Percentiles rank a stretch among this genome's conserved stretches.
phyloP scores from a whole-genome alignment of 2,797 vertebrate genomes.

The Hafferia zeledoni region DNA sequence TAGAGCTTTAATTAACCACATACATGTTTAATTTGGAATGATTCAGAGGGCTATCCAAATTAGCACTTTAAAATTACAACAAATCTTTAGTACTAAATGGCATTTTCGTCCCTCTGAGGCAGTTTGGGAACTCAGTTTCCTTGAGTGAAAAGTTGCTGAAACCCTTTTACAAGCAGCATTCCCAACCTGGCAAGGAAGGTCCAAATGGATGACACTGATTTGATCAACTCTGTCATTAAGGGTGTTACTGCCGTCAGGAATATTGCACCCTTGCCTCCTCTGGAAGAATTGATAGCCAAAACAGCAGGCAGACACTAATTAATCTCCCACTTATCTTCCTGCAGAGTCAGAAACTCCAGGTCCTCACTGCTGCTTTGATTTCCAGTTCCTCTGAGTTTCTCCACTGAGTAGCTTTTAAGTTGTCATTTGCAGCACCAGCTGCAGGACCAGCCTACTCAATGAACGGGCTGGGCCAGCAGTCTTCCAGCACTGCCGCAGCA shows the following conservation, averaged over 20 bases:
- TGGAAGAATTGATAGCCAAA: slow-evolving; percentile 9
- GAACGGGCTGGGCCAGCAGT: background rate
- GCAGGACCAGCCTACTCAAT: background rate
- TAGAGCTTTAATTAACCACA: background rate
- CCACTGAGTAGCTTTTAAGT: background rate
- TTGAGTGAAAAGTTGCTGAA: background rate
- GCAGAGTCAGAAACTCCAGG: background rate
- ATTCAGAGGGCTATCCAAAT: background rate
- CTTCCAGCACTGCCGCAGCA: background rate
- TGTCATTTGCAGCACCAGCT: background rate
- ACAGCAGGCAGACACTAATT: background rate
- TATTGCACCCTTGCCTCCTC: background rate
- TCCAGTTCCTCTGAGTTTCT: background rate
- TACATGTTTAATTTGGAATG: background rate
- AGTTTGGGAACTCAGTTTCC: background rate
- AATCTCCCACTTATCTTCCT: slow-evolving; percentile 8
- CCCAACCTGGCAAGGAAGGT: background rate
- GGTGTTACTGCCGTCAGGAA: slow-evolving; percentile 7
- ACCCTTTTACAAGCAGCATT: background rate
- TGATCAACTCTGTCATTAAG: slow-evolving; percentile 46
- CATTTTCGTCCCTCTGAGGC: background rate
- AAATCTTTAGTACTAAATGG: background rate
- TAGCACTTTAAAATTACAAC: background rate
- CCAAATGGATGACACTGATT: slow-evolving; percentile 27
- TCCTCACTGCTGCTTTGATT: background rate